Percentiles rank a stretch among this genome's conserved stretches.
Evolutionary conservation across 2,113 vertebrate species (phyloP).

Genomic region (Lamprotornis superbus): DNA sequence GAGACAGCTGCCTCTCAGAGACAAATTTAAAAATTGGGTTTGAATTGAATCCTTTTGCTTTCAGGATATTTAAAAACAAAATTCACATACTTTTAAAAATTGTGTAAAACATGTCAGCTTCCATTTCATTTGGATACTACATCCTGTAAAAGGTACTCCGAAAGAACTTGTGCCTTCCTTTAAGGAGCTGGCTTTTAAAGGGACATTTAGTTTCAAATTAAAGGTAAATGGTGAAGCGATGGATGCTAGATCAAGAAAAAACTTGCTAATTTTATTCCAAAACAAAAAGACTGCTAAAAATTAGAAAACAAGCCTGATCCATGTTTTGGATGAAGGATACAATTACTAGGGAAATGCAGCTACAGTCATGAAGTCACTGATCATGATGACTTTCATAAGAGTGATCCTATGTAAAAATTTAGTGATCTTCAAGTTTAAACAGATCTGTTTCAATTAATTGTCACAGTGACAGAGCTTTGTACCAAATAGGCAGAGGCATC

Average conservation of each 20-base stretch:
- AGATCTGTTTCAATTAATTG: neutral
- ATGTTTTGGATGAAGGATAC: neutral
- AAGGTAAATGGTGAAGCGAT: neutral
- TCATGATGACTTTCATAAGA: neutral
- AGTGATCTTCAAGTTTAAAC: neutral
- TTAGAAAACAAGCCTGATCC: neutral
- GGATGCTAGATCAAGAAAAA: neutral
- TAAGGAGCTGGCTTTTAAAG: neutral
- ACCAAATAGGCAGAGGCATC: conserved; percentile 18
- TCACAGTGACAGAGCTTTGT: neutral
- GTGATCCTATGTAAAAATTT: rapidly evolving
- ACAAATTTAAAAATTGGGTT: neutral
- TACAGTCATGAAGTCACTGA: neutral
- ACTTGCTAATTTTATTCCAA: neutral
- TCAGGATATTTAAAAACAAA: neutral
- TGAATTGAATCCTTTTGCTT: neutral
- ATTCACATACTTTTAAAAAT: neutral
- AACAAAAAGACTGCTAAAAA: neutral
- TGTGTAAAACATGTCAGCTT: neutral
- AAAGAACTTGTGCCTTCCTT: neutral
- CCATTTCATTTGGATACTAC: neutral
- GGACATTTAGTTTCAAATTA: neutral
- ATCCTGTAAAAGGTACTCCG: neutral
- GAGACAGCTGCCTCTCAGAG: neutral
- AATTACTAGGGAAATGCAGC: neutral